These are phyloP conservation scores for Trichopoda pennipes DNA, from an alignment of 2,888 invertebrate species.

Conservation along the genomic window DNA sequence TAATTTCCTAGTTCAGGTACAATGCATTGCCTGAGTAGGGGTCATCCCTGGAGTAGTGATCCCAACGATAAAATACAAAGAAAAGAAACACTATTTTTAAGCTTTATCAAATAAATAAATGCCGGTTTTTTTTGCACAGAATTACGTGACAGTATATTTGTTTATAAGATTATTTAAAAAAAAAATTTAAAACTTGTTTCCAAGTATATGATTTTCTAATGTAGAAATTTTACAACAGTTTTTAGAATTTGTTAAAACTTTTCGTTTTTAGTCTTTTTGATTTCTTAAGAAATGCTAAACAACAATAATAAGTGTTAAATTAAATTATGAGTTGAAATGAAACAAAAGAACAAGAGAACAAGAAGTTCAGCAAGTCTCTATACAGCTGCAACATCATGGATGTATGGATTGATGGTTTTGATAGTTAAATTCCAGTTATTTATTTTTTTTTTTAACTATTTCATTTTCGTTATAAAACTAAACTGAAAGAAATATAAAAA, in stretches of 20 bases:
- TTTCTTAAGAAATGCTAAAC: slow-evolving; percentile 8
- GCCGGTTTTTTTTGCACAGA: neutral
- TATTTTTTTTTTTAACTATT: neutral
- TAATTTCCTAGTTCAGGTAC: too few relatives aligned
- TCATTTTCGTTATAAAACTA: neutral
- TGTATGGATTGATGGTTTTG: neutral
- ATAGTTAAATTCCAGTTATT: slow-evolving; percentile 20
- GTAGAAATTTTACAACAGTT: slow-evolving; percentile 13
- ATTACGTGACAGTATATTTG: slow-evolving; percentile 27
- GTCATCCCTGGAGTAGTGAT: too few relatives aligned
- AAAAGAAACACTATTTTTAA: too few relatives aligned
- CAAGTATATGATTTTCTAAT: neutral
- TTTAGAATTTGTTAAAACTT: neutral
- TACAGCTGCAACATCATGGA: slow-evolving; percentile 1
- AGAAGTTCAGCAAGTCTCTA: too few relatives aligned
- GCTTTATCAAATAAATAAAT: neutral
- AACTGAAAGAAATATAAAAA: slow-evolving; percentile 9
- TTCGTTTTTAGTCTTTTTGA: neutral
- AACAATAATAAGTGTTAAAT: slow-evolving; percentile 8
- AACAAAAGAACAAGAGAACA: neutral
- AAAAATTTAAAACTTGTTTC: neutral
- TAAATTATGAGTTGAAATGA: neutral
- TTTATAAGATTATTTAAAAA: neutral
- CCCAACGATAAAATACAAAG: too few relatives aligned
- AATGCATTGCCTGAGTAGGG: too few relatives aligned